phyloP scores from a whole-genome alignment of 2,888 invertebrate species.

The Parelbella ahira region DNA sequence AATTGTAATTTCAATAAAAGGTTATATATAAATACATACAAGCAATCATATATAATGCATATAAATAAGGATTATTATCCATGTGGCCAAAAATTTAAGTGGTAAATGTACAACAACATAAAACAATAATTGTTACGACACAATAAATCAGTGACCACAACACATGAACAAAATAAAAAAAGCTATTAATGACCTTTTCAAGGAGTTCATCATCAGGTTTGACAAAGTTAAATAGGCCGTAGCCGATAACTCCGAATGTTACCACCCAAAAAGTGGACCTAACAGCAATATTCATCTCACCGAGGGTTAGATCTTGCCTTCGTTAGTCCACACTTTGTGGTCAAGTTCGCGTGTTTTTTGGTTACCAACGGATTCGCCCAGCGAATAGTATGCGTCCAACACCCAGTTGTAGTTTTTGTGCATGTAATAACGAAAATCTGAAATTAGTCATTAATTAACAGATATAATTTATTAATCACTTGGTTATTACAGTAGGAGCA shows the following conservation, averaged over 20 bases:
- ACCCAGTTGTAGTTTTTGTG: conserved; percentile 83
- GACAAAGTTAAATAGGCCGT: conserved; percentile 78
- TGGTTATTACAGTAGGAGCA: too few species aligned
- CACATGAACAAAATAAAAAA: conserved; percentile 33
- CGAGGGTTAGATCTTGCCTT: conserved; percentile 68
- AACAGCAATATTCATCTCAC: conserved; percentile 74
- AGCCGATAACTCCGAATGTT: conserved; percentile 82
- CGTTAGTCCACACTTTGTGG: conserved; percentile 77
- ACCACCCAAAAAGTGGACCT: conserved; percentile 80
- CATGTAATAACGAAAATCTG: conserved; percentile 87
- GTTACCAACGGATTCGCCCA: conserved; percentile 83
- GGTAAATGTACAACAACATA: too few species aligned
- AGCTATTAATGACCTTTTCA: conserved; percentile 70
- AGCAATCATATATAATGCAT: too few species aligned
- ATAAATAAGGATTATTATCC: too few species aligned
- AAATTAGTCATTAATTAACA: too few species aligned
- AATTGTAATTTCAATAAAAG: too few species aligned
- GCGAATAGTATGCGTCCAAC: conserved; percentile 84
- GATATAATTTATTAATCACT: too few species aligned
- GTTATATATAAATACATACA: too few species aligned
- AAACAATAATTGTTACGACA: too few species aligned
- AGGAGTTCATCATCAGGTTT: conserved; percentile 79
- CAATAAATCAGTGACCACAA: conserved; percentile 37
- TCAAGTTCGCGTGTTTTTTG: conserved; percentile 77
- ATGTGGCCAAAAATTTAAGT: too few species aligned